Percentiles rank a stretch among this genome's conserved stretches.
phyloP scores from a whole-genome alignment of 2,797 vertebrate species.

The Steatocranus sp. region DNA sequence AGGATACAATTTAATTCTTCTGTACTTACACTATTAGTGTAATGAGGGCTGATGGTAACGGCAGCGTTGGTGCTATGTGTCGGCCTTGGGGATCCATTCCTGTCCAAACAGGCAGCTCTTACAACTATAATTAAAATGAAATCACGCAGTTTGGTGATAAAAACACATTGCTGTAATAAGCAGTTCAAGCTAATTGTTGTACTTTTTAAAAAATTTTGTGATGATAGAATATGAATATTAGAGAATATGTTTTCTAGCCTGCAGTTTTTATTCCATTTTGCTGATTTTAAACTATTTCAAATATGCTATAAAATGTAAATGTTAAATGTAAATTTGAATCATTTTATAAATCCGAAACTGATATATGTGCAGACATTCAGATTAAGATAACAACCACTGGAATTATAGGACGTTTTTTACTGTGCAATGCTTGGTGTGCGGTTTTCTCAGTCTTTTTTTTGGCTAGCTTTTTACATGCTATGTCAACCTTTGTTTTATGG shows the following conservation, averaged over 20 bases:
- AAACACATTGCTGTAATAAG: not conserved
- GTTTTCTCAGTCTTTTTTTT: not conserved
- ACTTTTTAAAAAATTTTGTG: not conserved
- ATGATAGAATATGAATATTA: not conserved
- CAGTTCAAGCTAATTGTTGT: not conserved
- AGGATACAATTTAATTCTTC: not conserved
- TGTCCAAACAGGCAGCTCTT: not conserved
- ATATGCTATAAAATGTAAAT: not conserved
- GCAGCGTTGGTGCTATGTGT: not conserved
- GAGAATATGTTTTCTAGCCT: not conserved
- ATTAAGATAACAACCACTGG: not conserved
- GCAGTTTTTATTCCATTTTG: not conserved
- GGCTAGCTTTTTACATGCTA: not conserved
- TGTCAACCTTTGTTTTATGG: not conserved
- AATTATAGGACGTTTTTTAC: not conserved
- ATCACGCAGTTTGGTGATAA: not conserved
- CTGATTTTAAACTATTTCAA: not conserved
- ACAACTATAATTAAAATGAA: not conserved
- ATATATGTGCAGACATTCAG: not conserved
- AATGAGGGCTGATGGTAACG: not conserved
- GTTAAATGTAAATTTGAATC: not conserved
- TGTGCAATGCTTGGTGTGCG: not conserved
- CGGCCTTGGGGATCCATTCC: not conserved
- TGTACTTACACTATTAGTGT: not conserved
- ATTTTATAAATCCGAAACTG: not conserved